Percentiles rank a stretch among this genome's conserved stretches.
phyloP scores from a whole-genome alignment of 2,113 vertebrate genomes.

The Scytalopus superciliaris region DNA sequence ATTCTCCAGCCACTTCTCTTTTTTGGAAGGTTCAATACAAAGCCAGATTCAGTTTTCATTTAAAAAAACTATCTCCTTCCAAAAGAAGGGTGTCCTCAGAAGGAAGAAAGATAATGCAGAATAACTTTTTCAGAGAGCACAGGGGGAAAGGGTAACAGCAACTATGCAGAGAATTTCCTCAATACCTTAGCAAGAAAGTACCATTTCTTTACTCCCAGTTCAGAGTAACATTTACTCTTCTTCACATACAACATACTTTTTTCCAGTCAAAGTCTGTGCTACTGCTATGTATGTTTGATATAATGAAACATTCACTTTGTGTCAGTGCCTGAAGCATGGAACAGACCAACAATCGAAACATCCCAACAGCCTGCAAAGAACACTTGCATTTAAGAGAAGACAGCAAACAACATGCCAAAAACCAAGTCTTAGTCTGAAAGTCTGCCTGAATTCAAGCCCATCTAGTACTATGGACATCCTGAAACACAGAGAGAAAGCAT shows the following conservation, averaged over 20 bases:
- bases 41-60: not conserved
- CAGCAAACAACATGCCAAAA: not conserved
- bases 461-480: not conserved
- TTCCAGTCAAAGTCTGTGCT: not conserved
- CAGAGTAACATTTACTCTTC: not conserved
- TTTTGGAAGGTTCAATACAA: not conserved
- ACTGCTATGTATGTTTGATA: not conserved
- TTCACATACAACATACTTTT: not conserved
- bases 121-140: not conserved
- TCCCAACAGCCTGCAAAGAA: not conserved
- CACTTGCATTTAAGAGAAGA: not conserved
- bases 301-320: not conserved
- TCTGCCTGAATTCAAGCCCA: not conserved
- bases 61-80: not conserved
- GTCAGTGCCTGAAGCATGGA: not conserved
- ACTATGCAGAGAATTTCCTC: not conserved
- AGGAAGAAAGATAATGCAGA: not conserved
- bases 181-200: not conserved
- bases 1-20: not conserved
- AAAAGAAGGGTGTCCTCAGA: not conserved
- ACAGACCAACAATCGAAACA: not conserved
- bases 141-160: not conserved
- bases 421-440: not conserved
- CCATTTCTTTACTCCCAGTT: not conserved
- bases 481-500: accelerated